Conservation (phyloP, 2,888 invertebrate species). For the Noctua fimbriata region DNA sequence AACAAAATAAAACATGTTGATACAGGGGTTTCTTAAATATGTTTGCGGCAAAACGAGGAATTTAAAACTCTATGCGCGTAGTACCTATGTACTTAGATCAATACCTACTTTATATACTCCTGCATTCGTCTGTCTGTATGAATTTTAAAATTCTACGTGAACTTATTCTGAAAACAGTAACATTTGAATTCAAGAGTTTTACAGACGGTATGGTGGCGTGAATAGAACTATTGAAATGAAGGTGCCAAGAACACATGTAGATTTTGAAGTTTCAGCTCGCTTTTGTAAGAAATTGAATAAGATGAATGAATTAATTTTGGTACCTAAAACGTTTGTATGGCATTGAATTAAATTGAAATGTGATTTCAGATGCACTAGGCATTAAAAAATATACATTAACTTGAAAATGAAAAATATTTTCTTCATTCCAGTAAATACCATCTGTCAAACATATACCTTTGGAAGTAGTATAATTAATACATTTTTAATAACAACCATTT, state of each 20-base stretch:
- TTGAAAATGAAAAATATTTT: neutral
- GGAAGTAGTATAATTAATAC: neutral
- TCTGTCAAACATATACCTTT: neutral
- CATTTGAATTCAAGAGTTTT: conserved; percentile 58
- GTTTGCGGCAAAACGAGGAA: conserved; percentile 26
- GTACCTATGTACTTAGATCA: conserved; percentile 31
- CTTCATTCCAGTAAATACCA: neutral
- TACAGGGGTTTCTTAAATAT: conserved; percentile 13
- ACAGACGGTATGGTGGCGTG: conserved; percentile 42
- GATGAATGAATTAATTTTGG: conserved; percentile 10
- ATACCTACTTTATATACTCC: conserved; percentile 34
- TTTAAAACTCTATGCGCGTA: conserved; percentile 34
- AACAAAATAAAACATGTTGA: conserved; percentile 16
- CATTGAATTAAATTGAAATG: neutral
- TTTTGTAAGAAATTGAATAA: conserved; percentile 19
- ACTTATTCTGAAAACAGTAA: conserved; percentile 55
- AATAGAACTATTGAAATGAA: conserved; percentile 46
- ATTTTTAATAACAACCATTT: too few species aligned
- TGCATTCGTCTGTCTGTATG: conserved; percentile 51
- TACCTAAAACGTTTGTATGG: neutral
- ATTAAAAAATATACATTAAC: neutral
- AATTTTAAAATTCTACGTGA: conserved; percentile 64
- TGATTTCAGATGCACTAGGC: too few species aligned
- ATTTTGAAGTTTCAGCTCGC: conserved; percentile 14
- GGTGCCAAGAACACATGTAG: conserved; percentile 43